Conservation (phyloP, 1,140 invertebrate species). For the Euborellia annulipes region DNA sequence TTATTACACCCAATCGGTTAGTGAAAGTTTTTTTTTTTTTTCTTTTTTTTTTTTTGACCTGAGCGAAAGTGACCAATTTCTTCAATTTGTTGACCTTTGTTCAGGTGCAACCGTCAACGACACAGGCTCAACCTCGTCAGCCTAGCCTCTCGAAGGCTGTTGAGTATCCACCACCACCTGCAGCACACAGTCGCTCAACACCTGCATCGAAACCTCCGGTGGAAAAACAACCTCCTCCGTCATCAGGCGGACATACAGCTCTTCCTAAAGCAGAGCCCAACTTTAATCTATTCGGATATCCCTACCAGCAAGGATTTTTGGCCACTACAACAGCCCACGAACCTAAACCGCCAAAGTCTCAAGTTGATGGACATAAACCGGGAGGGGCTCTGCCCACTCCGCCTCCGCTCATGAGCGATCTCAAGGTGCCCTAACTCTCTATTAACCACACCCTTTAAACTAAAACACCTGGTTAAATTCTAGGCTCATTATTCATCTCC, state of each 20-base stretch:
- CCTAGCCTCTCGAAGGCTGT: conserved; percentile 26
- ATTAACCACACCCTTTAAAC: too few species aligned
- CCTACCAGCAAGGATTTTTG: conserved; percentile 38
- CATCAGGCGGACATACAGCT: conserved; percentile 30
- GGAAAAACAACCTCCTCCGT: conserved; percentile 32
- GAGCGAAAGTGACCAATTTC: conserved; percentile 8
- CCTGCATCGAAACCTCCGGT: conserved; percentile 26
- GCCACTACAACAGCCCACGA: conserved; percentile 9
- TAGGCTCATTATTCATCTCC: too few species aligned
- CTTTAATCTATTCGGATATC: conserved; percentile 52
- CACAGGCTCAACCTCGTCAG: conserved; percentile 4
- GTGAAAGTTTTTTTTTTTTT: too few species aligned
- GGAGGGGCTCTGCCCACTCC: conserved; percentile 31
- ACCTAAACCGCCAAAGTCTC: too few species aligned
- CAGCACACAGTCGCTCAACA: conserved; percentile 39
- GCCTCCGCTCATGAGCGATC: conserved; percentile 42
- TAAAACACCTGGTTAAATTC: too few species aligned
- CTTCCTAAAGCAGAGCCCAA: conserved; percentile 55
- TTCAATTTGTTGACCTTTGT: not conserved
- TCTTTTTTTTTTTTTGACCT: not conserved
- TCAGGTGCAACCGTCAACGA: conserved; percentile 8
- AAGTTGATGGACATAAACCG: not conserved
- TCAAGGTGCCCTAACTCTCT: conserved; percentile 27
- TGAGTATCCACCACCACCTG: conserved; percentile 36
- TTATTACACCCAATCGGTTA: too few species aligned